Evolutionary conservation across 2,797 vertebrate species (phyloP).

Genomic region (Xenops minutus): DNA sequence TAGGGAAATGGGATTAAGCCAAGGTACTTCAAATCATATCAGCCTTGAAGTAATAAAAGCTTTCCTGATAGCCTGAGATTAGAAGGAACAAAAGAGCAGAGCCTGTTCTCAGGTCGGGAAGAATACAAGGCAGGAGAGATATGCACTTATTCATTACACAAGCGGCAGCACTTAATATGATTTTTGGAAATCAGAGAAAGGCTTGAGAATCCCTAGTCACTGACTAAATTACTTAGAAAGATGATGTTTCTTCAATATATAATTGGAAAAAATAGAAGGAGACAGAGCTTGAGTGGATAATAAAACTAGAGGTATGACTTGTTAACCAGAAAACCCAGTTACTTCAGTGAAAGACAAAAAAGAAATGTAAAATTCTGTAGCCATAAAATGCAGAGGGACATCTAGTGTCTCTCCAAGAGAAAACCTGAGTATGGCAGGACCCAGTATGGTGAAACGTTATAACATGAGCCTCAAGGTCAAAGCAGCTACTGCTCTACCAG

Average conservation of each 20-base stretch:
- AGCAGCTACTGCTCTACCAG: not conserved
- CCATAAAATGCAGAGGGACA: not conserved
- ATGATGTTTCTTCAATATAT: not conserved
- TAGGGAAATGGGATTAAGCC: conserved; percentile 56
- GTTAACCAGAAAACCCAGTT: not conserved
- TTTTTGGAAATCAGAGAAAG: conserved; percentile 47
- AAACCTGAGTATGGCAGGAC: not conserved
- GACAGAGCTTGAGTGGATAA: not conserved
- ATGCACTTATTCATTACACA: conserved; percentile 12
- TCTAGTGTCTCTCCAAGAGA: not conserved
- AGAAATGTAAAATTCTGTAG: not conserved
- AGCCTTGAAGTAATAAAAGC: conserved; percentile 19
- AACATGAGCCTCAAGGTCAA: not conserved
- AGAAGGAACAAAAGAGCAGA: conserved; percentile 39
- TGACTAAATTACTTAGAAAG: conserved; percentile 18
- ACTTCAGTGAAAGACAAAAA: not conserved
- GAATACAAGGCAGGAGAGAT: conserved; percentile 8
- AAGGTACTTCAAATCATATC: conserved; percentile 32
- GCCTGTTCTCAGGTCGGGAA: not conserved
- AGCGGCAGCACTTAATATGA: not conserved
- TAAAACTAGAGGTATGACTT: not conserved
- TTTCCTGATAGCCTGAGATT: conserved; percentile 60
- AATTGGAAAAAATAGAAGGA: not conserved
- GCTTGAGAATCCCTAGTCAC: not conserved
- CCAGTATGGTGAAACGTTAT: not conserved